Conservation (phyloP, 2,888 invertebrate species). For the Caenorhabditis parvicauda region DNA sequence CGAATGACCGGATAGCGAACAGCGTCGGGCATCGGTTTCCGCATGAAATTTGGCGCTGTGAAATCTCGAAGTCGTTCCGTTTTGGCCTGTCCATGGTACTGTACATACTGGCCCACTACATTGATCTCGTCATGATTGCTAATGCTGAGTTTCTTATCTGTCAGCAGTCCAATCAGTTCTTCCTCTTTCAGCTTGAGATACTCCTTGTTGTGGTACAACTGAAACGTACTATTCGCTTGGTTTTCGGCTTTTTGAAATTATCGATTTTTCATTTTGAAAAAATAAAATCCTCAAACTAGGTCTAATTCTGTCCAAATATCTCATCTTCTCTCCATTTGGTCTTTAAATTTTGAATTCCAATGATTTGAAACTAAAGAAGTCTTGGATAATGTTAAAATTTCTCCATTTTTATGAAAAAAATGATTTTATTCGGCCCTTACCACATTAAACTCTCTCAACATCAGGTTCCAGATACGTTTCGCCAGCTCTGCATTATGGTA, state of each 20-base stretch:
- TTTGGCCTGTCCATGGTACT: constrained; percentile 13
- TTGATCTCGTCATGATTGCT: constrained; percentile 12
- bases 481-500: constrained; percentile 18
- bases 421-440: neutral
- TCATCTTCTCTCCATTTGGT: too few species aligned
- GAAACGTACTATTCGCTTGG: neutral
- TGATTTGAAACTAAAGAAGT: neutral
- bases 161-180: constrained; percentile 18
- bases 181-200: constrained; percentile 17
- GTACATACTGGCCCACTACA: constrained; percentile 14
- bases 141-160: constrained; percentile 21
- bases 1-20: constrained; percentile 22
- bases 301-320: too few species aligned
- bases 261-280: too few species aligned
- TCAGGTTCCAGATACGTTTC: constrained; percentile 14
- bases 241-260: too few species aligned
- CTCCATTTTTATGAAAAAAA: neutral
- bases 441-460: constrained; percentile 17
- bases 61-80: constrained; percentile 9
- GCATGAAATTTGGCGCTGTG: constrained; percentile 9
- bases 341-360: neutral
- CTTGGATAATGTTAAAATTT: neutral
- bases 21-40: constrained; percentile 11
- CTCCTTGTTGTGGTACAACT: constrained; percentile 15
- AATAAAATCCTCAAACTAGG: too few species aligned